phyloP scores from a whole-genome alignment of 1,140 invertebrate genomes.

The Anastrepha ludens region DNA sequence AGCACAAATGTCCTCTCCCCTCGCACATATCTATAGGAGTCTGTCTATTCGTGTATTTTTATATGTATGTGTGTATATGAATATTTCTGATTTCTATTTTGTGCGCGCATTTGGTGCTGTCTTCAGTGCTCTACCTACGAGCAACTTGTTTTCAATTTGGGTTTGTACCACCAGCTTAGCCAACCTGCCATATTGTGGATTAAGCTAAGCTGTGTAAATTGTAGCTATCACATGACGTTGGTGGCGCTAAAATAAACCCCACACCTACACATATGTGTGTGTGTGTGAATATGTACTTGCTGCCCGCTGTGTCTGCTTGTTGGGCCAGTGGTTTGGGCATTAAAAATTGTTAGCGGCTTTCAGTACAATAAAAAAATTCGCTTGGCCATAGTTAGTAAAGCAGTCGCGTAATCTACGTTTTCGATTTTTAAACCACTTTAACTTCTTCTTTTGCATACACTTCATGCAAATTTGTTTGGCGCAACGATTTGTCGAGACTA shows the following conservation, averaged over 20 bases:
- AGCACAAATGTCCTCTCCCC: neutral
- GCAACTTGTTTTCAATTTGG: slow-evolving; percentile 19
- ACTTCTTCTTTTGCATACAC: neutral
- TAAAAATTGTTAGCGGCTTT: neutral
- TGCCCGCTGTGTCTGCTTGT: neutral
- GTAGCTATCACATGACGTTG: slow-evolving; percentile 7
- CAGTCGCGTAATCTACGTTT: slow-evolving; percentile 1
- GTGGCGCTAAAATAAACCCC: slow-evolving; percentile 2
- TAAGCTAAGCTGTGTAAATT: neutral
- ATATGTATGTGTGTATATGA: neutral
- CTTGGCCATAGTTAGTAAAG: neutral
- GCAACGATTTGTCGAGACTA: neutral
- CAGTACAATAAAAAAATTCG: too few relatives aligned
- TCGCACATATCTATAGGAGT: neutral
- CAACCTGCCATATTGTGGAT: neutral
- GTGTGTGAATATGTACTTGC: neutral
- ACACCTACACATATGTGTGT: neutral
- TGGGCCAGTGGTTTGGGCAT: neutral
- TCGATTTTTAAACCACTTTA: neutral
- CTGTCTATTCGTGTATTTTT: too few relatives aligned
- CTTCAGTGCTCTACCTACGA: neutral
- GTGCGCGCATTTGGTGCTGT: neutral
- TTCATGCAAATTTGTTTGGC: neutral
- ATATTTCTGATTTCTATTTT: slow-evolving; percentile 9
- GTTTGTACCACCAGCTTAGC: neutral